Evolutionary conservation across 2,113 vertebrate genomes (phyloP).

Genomic region (Mustela lutreola): DNA sequence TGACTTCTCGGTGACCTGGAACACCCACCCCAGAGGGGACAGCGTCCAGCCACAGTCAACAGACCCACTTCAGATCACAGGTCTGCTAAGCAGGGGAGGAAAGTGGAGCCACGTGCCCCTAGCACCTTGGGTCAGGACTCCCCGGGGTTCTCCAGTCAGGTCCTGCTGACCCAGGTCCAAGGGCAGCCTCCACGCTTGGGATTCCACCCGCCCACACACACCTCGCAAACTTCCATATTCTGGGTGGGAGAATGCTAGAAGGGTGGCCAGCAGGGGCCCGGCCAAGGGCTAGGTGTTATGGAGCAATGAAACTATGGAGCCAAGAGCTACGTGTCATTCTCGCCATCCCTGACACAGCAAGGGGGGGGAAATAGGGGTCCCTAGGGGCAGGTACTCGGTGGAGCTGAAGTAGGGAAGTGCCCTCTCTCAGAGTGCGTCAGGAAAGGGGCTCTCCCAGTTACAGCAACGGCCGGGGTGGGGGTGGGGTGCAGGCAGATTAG

Average conservation of each 20-base stretch:
- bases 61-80: not conserved
- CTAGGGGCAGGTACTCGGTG: accelerated
- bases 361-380: not conserved
- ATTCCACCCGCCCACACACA: not conserved
- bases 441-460: not conserved
- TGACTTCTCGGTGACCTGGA: not conserved
- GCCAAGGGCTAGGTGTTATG: not conserved
- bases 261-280: not conserved
- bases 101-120: not conserved
- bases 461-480: not conserved
- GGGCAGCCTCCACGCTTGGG: not conserved
- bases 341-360: not conserved
- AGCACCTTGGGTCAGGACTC: not conserved
- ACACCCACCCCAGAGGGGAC: not conserved
- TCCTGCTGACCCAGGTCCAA: not conserved
- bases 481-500: not conserved
- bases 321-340: not conserved
- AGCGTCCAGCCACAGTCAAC: not conserved
- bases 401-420: not conserved
- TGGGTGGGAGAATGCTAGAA: not conserved
- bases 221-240: not conserved
- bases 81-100: not conserved
- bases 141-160: too few relatives aligned
- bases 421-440: not conserved
- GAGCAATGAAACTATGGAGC: too few relatives aligned